These are phyloP conservation scores for Halictus quadricinctus DNA, from an alignment of 2,888 invertebrate genomes.

Conservation along the genomic window DNA sequence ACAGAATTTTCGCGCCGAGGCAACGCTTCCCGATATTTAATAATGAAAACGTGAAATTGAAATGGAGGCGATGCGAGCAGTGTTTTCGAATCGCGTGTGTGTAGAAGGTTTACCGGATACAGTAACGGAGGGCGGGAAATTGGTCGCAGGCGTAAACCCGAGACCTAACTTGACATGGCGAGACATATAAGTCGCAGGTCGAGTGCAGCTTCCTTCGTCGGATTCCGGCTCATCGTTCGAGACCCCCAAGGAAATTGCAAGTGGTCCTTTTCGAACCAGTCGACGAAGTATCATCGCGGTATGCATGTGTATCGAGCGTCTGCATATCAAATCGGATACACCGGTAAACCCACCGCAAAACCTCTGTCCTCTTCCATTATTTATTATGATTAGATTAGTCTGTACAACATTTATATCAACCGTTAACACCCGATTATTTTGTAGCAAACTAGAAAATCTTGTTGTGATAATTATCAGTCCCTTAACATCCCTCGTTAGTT, in stretches of 20 bases:
- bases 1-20: not conserved
- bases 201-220: conserved; percentile 11
- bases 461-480: too few relatives aligned
- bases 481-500: too few relatives aligned
- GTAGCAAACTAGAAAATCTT: too few relatives aligned
- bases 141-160: conserved; percentile 36
- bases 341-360: not conserved
- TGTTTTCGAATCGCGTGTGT: not conserved
- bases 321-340: not conserved
- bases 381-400: not conserved
- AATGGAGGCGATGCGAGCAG: not conserved
- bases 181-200: conserved; percentile 34
- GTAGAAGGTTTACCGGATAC: conserved; percentile 18
- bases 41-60: conserved; percentile 30
- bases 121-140: conserved; percentile 22
- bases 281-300: conserved; percentile 1
- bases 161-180: conserved; percentile 22
- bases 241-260: conserved; percentile 29
- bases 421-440: too few relatives aligned
- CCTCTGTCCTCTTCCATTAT: not conserved
- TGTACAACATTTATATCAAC: too few relatives aligned
- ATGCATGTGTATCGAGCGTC: not conserved
- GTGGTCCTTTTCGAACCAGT: conserved; percentile 26
- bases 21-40: not conserved
- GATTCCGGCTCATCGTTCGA: conserved; percentile 10